Base-by-base conservation (phyloP, 2,888 invertebrate genomes). In the Andrena trimmerana region DNA sequence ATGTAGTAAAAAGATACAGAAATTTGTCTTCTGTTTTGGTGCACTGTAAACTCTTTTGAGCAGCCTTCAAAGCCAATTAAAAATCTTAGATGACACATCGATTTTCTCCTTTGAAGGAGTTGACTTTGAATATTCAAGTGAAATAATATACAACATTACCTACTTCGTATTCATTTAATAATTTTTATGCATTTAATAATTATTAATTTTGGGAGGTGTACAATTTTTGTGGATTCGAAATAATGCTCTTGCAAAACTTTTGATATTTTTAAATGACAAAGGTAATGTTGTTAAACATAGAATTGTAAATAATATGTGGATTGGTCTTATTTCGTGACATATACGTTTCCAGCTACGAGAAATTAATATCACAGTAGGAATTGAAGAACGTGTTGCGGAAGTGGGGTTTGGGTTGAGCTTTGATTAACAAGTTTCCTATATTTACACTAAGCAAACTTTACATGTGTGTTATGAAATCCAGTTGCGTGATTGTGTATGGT, bases 361-460 rank as follows among this genome's bases (percentile, higher is more conserved):
- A 59, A 69, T 69, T 69, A 69, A 59, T 69, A 42, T 20, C 6
- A 42, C 27, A n/a, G 57, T n/a, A 42, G 59, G 5, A 59, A 29
- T 27, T n/a, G n/a, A 57, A 57, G 69, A 59, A 69, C 42, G 36
- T 48, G 48, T 59, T 59, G 59, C 48, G 0, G 42, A 13, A 20
- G 59, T 42, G 48, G 59, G 48, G 48, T 70, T 70, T 70, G 69
- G 16, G 29, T 57, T 70, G 54, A 59, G 59, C 69, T 70, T 59
- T 70, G 48, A 70, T 70, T 59, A 70, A 29, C 69, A 59, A 70
- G 69, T 70, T 70, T 59, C 59, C 29, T 27, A 70, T 70, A 59
- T 70, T 70, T 70, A 59, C 69, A n/a, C 29, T 13, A 6, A n/a
- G 29, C 48, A 70, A 70, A 70, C 59, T 48, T 10, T n/a, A 29